These are phyloP conservation scores for Phrynosoma blainvillii DNA, from an alignment of 2,113 vertebrate species.

Conservation along the genomic window DNA sequence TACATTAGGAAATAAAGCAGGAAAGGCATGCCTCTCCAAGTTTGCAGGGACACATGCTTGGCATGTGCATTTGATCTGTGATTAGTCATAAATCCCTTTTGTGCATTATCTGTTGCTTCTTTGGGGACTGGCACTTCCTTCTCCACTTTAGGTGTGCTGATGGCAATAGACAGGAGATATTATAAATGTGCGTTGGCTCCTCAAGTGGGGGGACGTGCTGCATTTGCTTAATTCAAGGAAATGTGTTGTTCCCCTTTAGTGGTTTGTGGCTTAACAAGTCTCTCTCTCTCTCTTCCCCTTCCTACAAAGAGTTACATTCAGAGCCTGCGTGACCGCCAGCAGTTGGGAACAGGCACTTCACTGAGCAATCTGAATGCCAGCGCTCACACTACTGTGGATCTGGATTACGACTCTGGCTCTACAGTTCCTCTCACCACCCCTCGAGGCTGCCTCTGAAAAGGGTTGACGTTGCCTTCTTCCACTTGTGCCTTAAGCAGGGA, in stretches of 20 bases:
- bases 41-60: not conserved
- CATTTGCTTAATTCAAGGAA: not conserved
- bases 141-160: not conserved
- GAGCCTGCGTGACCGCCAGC: constrained; percentile 86
- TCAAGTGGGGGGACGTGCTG: not conserved
- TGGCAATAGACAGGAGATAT: not conserved
- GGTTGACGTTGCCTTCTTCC: not conserved
- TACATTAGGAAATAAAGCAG: too few species aligned
- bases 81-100: not conserved
- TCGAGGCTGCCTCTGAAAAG: constrained; percentile 73
- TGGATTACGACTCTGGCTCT: constrained; percentile 86
- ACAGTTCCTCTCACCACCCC: constrained; percentile 82
- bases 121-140: not conserved
- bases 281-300: not conserved
- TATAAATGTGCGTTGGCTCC: too few species aligned
- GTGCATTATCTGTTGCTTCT: not conserved
- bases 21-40: not conserved
- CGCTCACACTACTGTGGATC: constrained; percentile 80
- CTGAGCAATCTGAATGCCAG: constrained; percentile 79
- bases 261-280: not conserved
- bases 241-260: not conserved
- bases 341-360: constrained; percentile 77
- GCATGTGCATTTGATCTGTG: not conserved
- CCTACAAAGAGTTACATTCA: constrained; percentile 85
- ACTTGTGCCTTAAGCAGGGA: constrained; percentile 41